Evolutionary conservation across 2,797 vertebrate species (phyloP), one percentile per base, ranked within the genome.

Genomic region (Potorous gilbertii): DNA sequence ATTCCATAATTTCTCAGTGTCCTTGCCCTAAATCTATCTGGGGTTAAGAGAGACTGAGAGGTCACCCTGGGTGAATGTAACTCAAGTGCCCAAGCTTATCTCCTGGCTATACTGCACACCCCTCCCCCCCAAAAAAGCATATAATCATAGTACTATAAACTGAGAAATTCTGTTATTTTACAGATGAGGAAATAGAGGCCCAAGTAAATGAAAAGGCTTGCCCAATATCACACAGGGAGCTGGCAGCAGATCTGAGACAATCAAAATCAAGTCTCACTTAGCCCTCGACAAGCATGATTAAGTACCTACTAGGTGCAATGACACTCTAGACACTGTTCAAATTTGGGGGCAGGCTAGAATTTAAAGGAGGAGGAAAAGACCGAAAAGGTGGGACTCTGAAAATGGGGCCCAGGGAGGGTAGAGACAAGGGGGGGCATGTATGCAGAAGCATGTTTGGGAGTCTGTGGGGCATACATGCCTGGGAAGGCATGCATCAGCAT

Each of bases 401-500:
- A 92, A 50, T 90, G 27, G 94, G 90, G 59, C 59, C 46, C 92
- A 50, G 81, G 87, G 34, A 93, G 94, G 81, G 92, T 8, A 29
- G 31, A 96, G 90, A 52, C 92, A 57, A 87, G 74, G 74, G 74
- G 52, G 97, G 81, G 90, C 94, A 91, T 94, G 94, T 93, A 54
- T 89, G 96, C 87, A 46, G 91, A 93, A 94, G 91, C 91, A 94
- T 92, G 91, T 96, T 81, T 91, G 90, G 87, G 90, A 94, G 56
- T 81, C 57, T 91, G 59, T 31, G 56, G 55, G n/a, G 92, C 91
- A 27, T 90, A 95, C 96, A 93, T 96, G 90, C 91, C 18, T 34
- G 91, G 95, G 89, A 94, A 92, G 93, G 96, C 95, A 96, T 92
- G 94, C 95, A 95, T 95, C 90, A 52, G 21, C 92, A 56, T 74